These are phyloP conservation scores for Leptodirus hochenwartii DNA, from an alignment of 2,888 invertebrate genomes.

Conservation along the genomic window DNA sequence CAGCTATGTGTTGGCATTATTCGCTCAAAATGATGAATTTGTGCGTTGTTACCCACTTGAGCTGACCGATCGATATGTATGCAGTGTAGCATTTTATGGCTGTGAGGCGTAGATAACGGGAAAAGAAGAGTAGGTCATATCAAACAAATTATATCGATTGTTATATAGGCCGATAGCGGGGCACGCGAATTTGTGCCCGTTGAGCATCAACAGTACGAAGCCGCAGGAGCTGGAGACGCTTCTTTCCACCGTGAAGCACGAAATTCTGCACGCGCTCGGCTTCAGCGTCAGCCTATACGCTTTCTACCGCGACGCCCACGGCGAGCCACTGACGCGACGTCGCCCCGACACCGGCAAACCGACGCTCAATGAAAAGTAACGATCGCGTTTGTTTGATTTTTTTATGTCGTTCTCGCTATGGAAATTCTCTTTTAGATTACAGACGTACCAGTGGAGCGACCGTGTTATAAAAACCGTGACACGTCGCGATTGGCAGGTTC, in stretches of 20 bases:
- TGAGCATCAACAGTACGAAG: conserved; percentile 80
- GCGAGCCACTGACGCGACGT: conserved; percentile 68
- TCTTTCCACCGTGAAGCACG: conserved; percentile 93
- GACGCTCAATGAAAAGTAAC: conserved; percentile 64
- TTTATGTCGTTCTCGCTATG: not conserved
- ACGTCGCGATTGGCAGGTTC: conserved; percentile 26
- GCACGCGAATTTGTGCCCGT: conserved; percentile 95
- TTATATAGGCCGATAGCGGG: conserved; percentile 87
- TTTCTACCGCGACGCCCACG: conserved; percentile 83
- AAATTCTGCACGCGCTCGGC: conserved; percentile 93
- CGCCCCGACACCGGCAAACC: conserved; percentile 77
- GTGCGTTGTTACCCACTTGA: no score
- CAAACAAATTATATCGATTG: conserved; percentile 3
- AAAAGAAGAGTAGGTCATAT: no score
- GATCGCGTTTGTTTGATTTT: not conserved
- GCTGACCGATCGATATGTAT: no score
- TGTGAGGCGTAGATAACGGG: no score
- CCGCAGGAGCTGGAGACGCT: conserved; percentile 80
- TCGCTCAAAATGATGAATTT: no score
- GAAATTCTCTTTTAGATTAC: conserved; percentile 37
- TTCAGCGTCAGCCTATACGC: conserved; percentile 95
- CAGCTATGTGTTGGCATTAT: no score
- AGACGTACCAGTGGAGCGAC: conserved; percentile 90
- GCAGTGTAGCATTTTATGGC: no score
- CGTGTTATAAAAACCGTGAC: conserved; percentile 63